Evolutionary conservation across 2,888 invertebrate species (phyloP), one percentile per base, ranked within the genome.

Genomic region (Congeria kusceri): DNA sequence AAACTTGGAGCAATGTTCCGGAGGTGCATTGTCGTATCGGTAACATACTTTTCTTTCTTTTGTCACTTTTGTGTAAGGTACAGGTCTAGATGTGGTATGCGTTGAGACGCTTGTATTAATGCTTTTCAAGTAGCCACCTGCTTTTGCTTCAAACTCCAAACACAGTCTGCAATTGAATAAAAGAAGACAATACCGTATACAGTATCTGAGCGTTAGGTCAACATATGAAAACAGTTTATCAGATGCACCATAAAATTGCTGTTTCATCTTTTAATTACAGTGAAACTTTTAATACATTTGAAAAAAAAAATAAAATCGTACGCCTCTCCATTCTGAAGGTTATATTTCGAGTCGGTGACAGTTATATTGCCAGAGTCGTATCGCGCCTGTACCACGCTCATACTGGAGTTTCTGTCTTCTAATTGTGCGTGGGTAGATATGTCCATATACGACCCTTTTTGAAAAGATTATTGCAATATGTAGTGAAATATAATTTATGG

Each of bases 151-250:
- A 44, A 64, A 84, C 13, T 59, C 18, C 11, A 74, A 15, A 56
- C 83, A 84, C 4, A 84, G 28, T 13, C 83, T 84, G 44, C 13
- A 74, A 79, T n/a, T 64, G 39, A n/a, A n/a, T n/a, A n/a, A n/a
- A n/a, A n/a, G n/a, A n/a, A n/a, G n/a, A n/a, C n/a, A n/a, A n/a
- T n/a, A n/a, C n/a, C n/a, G n/a, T n/a, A n/a, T n/a, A n/a, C n/a
- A n/a, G n/a, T n/a, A n/a, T n/a, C n/a, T n/a, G n/a, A n/a, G n/a
- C n/a, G n/a, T n/a, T n/a, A n/a, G n/a, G 11, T 39, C 3, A 39
- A 39, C 39, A 39, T 9, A 9, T 13, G 15, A 15, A 39, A 39
- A 39, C 39, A 39, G 15, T 39, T 39, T 39, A 5, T 39, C 39
- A 39, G 9, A 39, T 39, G 39, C 39, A 39, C 15, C 39, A 39